Conservation (phyloP, 92 coral and sea anemone genomes). For the Diadumene lineata region DNA sequence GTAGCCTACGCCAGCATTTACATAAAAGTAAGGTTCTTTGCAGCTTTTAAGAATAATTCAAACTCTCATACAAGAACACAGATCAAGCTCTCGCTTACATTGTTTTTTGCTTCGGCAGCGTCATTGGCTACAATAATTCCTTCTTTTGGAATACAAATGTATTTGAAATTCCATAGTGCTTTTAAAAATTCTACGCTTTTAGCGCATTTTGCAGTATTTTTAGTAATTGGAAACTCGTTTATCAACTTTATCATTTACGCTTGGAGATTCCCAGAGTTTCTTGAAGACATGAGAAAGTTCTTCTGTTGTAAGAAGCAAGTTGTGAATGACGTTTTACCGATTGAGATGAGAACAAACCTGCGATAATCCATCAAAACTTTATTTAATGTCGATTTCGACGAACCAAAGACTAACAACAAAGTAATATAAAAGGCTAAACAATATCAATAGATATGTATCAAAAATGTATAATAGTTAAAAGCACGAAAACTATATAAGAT, state of each 20-base stretch:
- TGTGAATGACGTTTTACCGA: neutral
- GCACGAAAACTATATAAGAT: too few relatives aligned
- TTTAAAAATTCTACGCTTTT: neutral
- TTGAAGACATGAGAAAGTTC: neutral
- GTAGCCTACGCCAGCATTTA: neutral
- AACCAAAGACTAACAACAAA: too few relatives aligned
- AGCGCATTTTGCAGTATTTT: neutral
- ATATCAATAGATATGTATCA: too few relatives aligned
- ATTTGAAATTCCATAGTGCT: too few relatives aligned
- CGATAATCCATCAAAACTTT: too few relatives aligned
- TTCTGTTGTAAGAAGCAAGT: neutral
- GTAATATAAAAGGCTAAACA: too few relatives aligned
- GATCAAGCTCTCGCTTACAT: neutral
- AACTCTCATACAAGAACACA: neutral
- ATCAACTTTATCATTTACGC: neutral
- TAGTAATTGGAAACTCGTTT: neutral
- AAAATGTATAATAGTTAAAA: too few relatives aligned
- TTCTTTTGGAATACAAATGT: neutral
- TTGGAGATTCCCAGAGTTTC: neutral
- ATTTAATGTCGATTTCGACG: too few relatives aligned
- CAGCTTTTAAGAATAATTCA: neutral
- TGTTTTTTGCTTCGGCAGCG: neutral
- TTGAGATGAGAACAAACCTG: neutral
- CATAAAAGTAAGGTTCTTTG: neutral
- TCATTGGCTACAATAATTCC: neutral